Evolutionary conservation across 1,140 invertebrate species (phyloP).

Genomic region (Nasonia giraulti): DNA sequence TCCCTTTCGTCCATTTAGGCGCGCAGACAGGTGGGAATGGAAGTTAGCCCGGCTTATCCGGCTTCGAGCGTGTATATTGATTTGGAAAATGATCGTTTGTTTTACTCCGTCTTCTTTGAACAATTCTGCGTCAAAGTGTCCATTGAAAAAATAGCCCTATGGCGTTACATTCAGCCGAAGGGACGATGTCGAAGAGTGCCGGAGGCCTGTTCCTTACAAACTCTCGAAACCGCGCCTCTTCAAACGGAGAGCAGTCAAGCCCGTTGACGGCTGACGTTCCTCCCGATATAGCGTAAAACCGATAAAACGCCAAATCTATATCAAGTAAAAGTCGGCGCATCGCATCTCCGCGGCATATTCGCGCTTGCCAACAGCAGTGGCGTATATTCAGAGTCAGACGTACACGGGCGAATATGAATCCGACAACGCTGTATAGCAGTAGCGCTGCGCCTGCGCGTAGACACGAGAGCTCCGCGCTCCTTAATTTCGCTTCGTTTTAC

Average conservation of each 20-base stretch:
- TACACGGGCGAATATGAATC: not conserved
- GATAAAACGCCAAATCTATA: no score
- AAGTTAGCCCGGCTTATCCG: not conserved
- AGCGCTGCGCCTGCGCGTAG: not conserved
- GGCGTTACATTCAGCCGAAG: no score
- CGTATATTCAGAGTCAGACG: no score
- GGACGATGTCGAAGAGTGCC: not conserved
- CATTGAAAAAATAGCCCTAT: no score
- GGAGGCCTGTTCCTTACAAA: not conserved
- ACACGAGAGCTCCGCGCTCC: not conserved
- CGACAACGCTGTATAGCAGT: not conserved
- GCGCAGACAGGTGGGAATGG: not conserved
- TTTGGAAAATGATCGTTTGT: not conserved
- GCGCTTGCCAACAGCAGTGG: no score
- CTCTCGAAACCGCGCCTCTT: not conserved
- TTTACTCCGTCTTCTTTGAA: not conserved
- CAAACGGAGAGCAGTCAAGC: not conserved
- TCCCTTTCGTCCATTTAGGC: not conserved
- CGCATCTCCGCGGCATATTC: no score
- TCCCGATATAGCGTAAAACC: no score
- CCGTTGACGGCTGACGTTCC: not conserved
- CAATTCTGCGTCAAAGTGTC: no score
- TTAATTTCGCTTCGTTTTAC: constrained; percentile 48
- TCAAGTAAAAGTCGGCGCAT: no score
- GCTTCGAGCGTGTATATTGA: not conserved